Evolutionary conservation across 53 echinoderm and acorn worm genomes (phyloP), one percentile per base, ranked within the genome.

Genomic region (Mesocentrotus franciscanus): DNA sequence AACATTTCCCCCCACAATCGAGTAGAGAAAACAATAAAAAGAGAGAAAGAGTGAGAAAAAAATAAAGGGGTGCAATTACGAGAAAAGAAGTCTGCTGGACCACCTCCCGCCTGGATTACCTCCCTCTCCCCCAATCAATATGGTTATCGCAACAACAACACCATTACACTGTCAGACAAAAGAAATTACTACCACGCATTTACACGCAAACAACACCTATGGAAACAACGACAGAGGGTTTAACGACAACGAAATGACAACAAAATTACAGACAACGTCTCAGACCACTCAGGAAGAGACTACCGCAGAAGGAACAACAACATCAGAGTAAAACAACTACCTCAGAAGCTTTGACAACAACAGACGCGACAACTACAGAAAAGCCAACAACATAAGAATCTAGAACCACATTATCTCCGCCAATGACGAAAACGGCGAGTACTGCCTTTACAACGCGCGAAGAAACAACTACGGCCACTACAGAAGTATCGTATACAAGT

Each of bases 111-210:
- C n/a, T n/a, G n/a, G n/a, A n/a, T n/a, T n/a, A n/a, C n/a, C n/a
- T n/a, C n/a, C n/a, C n/a, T n/a, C n/a, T n/a, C 39, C 39, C 39
- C 39, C 39, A 39, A 39, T 39, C 39, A 39, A 39, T 1, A 39
- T 39, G 3, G 49, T n/a, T n/a, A n/a, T 27, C 33, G 30, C 27
- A 13, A 39, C 81, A 90, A 92, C 92, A 61, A 92, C 92, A 33
- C 62, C 60, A 92, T 64, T 61, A 92, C 92, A n/a, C n/a, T n/a
- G n/a, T n/a, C n/a, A 61, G 39, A 92, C 92, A 92, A 92, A 32
- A 70, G 60, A 90, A 60, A 58, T 90, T 8, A n/a, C 22, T 22
- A 55, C 60, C 60, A 90, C 90, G 60, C 58, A 24, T 56, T 85
- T 57, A n/a, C 85, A 29, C 32, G 90, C n/a, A 90, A 90, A 90